Conservation (phyloP, 2,113 vertebrate genomes). For the Microcebus jonahi region DNA sequence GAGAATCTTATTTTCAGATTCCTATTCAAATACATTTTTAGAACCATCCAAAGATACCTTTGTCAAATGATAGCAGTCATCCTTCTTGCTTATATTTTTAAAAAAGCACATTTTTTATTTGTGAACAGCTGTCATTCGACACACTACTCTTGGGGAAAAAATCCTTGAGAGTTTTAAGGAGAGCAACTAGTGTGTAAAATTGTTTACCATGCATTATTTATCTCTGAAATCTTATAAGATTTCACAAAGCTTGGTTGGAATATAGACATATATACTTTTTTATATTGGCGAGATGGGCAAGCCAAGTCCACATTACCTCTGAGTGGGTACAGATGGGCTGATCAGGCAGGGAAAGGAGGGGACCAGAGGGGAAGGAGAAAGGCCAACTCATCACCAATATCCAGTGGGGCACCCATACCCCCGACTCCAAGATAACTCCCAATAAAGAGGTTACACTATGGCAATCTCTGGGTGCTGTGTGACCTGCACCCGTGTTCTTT, state of each 20-base stretch:
- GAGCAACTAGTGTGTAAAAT: not conserved
- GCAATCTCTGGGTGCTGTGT: not conserved
- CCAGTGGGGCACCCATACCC: too few species aligned
- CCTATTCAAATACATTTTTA: slow-evolving; percentile 35
- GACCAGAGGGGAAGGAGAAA: not conserved
- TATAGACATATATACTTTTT: not conserved
- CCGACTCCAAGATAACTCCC: not conserved
- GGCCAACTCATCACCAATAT: not conserved
- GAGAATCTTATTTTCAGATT: slow-evolving; percentile 3
- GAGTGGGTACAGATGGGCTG: not conserved
- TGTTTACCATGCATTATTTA: not conserved
- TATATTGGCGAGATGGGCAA: not conserved
- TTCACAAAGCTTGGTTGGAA: not conserved
- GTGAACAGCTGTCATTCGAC: slow-evolving; percentile 1
- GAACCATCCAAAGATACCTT: not conserved
- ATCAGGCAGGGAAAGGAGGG: not conserved
- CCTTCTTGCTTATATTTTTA: slow-evolving; percentile 15
- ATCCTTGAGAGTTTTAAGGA: not conserved
- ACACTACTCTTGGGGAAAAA: not conserved
- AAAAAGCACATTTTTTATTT: not conserved
- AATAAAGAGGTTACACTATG: not conserved
- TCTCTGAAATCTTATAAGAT: not conserved
- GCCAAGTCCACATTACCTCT: not conserved
- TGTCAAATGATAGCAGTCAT: not conserved
- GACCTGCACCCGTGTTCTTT: not conserved